Percentiles rank a stretch among this genome's conserved stretches.
Evolutionary conservation across 2,113 vertebrate genomes (phyloP).

Genomic region (Octodon degus): DNA sequence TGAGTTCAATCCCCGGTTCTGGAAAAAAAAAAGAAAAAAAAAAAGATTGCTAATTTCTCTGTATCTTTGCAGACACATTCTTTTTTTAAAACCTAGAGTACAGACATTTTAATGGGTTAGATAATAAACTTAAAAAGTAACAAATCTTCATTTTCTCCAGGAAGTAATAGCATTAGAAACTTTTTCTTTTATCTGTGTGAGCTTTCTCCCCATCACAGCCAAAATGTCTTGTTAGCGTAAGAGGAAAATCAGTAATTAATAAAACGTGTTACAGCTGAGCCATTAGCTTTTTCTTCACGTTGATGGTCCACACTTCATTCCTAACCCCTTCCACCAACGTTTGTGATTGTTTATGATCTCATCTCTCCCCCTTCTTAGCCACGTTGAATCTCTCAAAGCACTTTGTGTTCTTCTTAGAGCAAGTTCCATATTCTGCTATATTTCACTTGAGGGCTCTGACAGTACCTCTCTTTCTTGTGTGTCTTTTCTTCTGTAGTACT

Average conservation of each 20-base stretch:
- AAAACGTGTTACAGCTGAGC: background rate
- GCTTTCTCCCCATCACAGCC: background rate
- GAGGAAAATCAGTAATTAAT: background rate
- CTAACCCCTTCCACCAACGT: too few relatives aligned
- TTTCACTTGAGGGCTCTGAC: background rate
- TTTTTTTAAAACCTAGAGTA: background rate
- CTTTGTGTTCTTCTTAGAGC: background rate
- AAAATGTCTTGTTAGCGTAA: background rate
- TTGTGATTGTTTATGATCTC: background rate
- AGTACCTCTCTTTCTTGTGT: background rate
- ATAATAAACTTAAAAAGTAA: slow-evolving; percentile 12
- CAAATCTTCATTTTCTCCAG: background rate
- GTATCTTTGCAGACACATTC: background rate
- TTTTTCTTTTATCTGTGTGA: background rate
- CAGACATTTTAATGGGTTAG: background rate
- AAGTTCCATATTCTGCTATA: background rate
- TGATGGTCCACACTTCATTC: background rate
- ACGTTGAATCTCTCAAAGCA: background rate
- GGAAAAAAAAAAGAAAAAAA: too few relatives aligned
- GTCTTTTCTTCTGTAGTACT: background rate
- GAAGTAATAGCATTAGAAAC: background rate
- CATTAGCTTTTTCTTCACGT: background rate
- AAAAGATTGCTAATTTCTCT: background rate
- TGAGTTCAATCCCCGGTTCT: too few relatives aligned
- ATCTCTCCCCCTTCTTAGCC: background rate